These are phyloP conservation scores for Drosophila emarginata DNA, from an alignment of 2,888 invertebrate species.

Conservation along the genomic window DNA sequence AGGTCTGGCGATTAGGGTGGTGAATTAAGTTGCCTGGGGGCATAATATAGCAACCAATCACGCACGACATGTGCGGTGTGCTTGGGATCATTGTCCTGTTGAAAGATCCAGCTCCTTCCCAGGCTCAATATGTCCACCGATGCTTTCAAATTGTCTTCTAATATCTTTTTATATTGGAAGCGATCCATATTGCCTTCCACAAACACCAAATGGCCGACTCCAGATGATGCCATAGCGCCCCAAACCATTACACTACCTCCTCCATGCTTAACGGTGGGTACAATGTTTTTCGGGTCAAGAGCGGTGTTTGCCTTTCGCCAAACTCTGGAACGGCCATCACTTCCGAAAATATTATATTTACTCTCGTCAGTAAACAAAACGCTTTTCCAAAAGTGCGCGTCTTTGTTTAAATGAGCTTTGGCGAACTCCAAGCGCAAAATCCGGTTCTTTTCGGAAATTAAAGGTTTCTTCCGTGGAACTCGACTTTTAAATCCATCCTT, in stretches of 20 bases:
- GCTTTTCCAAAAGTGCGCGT: constrained; percentile 4
- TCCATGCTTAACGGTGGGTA: constrained; percentile 20
- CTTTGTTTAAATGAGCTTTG: background rate
- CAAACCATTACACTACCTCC: constrained; percentile 17
- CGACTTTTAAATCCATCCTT: background rate
- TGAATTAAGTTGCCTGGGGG: background rate
- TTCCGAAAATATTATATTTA: constrained; percentile 22
- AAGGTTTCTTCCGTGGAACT: background rate
- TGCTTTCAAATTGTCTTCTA: constrained; percentile 8
- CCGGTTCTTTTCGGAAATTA: background rate
- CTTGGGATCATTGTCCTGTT: constrained; percentile 11
- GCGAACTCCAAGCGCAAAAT: background rate
- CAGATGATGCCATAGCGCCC: constrained; percentile 5
- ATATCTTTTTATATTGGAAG: constrained; percentile 12
- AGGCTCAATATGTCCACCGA: constrained; percentile 5
- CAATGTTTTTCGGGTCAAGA: constrained; percentile 11
- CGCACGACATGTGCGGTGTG: constrained; percentile 13
- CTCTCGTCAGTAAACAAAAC: constrained; percentile 19
- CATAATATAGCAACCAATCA: constrained; percentile 15
- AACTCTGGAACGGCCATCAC: constrained; percentile 11
- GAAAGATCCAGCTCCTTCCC: constrained; percentile 21
- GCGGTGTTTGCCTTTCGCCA: constrained; percentile 16
- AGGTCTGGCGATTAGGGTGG: constrained; percentile 12
- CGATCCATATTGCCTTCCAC: constrained; percentile 18
- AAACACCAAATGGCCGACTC: constrained; percentile 12